phyloP scores from a whole-genome alignment of 2,797 vertebrate species.

The Acrossocheilus fasciatus region DNA sequence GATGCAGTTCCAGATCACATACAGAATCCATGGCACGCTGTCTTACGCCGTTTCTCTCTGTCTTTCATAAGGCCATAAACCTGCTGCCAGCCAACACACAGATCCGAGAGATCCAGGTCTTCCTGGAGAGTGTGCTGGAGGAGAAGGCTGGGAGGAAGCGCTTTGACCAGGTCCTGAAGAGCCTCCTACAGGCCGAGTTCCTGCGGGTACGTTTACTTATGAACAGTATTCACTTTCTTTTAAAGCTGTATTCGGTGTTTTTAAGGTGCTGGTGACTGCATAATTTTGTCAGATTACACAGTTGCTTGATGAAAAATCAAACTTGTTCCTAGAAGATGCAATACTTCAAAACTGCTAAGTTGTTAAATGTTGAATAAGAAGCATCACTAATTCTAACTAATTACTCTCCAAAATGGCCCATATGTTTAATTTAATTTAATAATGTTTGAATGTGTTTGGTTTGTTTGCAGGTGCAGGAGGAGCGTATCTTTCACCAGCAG shows the following conservation, averaged over 20 bases:
- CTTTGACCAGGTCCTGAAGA: slow-evolving; percentile 96
- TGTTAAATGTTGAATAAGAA: background rate
- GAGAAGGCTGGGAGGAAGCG: slow-evolving; percentile 94
- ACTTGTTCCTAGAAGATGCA: background rate
- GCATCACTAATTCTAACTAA: background rate
- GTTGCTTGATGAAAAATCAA: background rate
- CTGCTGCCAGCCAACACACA: slow-evolving; percentile 96
- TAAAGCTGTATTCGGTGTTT: background rate
- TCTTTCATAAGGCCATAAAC: slow-evolving; percentile 87
- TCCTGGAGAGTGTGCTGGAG: slow-evolving; percentile 96
- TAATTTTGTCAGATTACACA: background rate
- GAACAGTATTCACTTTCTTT: background rate
- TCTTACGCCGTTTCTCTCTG: background rate
- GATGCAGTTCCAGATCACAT: background rate
- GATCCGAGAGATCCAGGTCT: slow-evolving; percentile 94
- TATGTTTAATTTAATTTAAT: background rate
- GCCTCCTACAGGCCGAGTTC: slow-evolving; percentile 95
- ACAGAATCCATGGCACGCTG: background rate
- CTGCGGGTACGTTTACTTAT: slow-evolving; percentile 81
- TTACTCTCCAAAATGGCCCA: background rate
- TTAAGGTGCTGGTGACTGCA: background rate
- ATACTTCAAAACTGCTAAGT: too few species aligned
- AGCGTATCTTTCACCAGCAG: slow-evolving; percentile 96
- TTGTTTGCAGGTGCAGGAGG: slow-evolving; percentile 90
- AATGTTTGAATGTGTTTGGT: background rate